Percentiles rank a stretch among this genome's conserved stretches.
These are phyloP conservation scores for Meliscaeva auricollis DNA, from an alignment of 2,888 invertebrate species.

Conservation along the genomic window DNA sequence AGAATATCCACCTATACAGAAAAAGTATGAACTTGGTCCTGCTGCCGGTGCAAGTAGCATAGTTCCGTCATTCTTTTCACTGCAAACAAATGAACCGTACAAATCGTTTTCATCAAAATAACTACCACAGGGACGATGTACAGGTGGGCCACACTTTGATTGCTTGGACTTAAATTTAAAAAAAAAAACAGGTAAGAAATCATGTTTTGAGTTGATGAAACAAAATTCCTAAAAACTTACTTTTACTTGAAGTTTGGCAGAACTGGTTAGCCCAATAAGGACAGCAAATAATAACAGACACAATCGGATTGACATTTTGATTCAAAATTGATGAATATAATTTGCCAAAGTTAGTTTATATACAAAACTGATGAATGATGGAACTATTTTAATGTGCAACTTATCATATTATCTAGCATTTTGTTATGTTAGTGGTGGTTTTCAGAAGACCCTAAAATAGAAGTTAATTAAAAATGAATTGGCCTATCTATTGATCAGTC, in stretches of 20 bases:
- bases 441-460: conserved; percentile 1
- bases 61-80: conserved; percentile 78
- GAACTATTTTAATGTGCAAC: background rate
- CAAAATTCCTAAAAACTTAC: conserved; percentile 10
- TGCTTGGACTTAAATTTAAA: background rate
- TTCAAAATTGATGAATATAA: background rate
- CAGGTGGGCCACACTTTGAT: conserved; percentile 17
- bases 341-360: conserved; percentile 20
- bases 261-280: conserved; percentile 35
- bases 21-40: conserved; percentile 80
- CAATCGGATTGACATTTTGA: conserved; percentile 37
- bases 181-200: background rate
- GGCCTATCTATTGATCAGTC: background rate
- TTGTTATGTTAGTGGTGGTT: background rate
- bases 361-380: background rate
- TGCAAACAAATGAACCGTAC: conserved; percentile 80
- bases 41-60: conserved; percentile 79
- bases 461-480: background rate
- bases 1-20: conserved; percentile 78
- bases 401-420: conserved; percentile 15
- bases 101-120: conserved; percentile 75
- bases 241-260: background rate
- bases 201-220: rapidly evolving
- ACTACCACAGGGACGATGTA: conserved; percentile 51
- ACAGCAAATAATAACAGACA: conserved; percentile 23